A percentile compares a stretch with the other conserved stretches of the same genome.
phyloP scores from a whole-genome alignment of 2,888 invertebrate genomes.

The Bellardia pandia region DNA sequence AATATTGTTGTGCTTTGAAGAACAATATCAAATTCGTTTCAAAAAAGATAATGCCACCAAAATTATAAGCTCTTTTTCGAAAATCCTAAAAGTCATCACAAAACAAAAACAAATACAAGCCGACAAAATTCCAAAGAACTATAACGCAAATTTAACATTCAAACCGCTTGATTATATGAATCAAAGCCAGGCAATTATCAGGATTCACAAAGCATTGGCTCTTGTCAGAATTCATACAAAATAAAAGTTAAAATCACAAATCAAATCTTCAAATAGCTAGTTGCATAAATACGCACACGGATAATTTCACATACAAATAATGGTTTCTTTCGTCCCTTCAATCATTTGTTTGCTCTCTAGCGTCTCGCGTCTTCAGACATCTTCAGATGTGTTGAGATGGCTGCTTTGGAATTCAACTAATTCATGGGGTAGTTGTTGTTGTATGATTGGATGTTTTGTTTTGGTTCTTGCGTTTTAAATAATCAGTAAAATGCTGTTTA shows the following conservation, averaged over 20 bases:
- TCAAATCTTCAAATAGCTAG: constrained; percentile 68
- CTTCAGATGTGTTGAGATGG: background rate
- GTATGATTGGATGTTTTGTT: constrained; percentile 10
- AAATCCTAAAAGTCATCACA: background rate
- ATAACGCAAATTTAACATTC: constrained; percentile 67
- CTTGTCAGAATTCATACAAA: constrained; percentile 51
- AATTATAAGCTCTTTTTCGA: background rate
- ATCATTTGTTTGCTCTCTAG: constrained; percentile 39
- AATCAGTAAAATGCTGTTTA: constrained; percentile 47
- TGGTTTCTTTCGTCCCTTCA: constrained; percentile 44
- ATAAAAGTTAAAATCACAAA: constrained; percentile 62
- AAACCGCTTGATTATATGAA: constrained; percentile 70
- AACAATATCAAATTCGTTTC: background rate
- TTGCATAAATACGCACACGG: constrained; percentile 54
- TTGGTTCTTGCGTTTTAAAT: constrained; percentile 1
- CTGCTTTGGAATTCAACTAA: constrained; percentile 59
- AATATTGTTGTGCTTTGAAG: too few relatives aligned
- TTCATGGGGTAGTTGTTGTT: constrained; percentile 11
- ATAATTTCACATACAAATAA: constrained; percentile 65
- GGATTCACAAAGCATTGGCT: constrained; percentile 51
- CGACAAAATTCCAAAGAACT: constrained; percentile 71
- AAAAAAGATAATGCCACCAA: background rate
- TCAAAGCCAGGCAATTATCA: constrained; percentile 69
- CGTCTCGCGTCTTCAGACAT: background rate
- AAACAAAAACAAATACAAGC: constrained; percentile 46